Evolutionary conservation across 2,113 vertebrate genomes (phyloP), one percentile per base, ranked within the genome.

Genomic region (Sakesphorus luctuosus): DNA sequence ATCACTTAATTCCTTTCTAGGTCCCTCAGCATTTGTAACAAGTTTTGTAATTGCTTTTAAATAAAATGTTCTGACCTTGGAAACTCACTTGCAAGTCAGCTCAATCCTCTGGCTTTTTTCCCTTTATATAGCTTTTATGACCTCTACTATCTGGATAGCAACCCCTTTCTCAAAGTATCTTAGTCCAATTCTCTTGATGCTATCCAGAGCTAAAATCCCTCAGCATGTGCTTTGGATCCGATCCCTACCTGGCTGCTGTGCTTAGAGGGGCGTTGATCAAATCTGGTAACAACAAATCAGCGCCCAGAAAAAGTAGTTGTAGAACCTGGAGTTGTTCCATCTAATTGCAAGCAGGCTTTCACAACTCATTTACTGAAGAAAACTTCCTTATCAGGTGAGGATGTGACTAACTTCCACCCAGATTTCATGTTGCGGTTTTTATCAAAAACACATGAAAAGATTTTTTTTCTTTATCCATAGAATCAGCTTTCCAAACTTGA

Each of bases 361-460:
- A 92, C 92, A 97, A 96, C 69, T 94, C 88, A 72, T 94, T 90
- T 93, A 81, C 88, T 69, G 69, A 89, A 94, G 73, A 91, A 96
- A 95, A 95, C 25, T 89, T 96, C 84, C 88, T 94, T 94, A 96
- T 96, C 94, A 96, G 96, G 96, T 97, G 90, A 96, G 86, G 90
- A 94, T 94, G 76, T 95, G 80, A 90, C 88, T 90, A 96, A 93
- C 92, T 95, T 97, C 93, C 90, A 95, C 61, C 11, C 93, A 93
- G 83, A 95, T 82, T 93, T 90, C 86, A 82, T 24, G 61, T 19
- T 87, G 43, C 47, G 86, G 28, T 89, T 94, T 90, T 92, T 94
- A 94, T 84, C 80, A 78, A 90, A 90, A 94, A 81, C 83, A 90
- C 76, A 78, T 92, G 47, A 90, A 85, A 62, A 31, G 20, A 46